Conservation (phyloP, 1,140 invertebrate genomes). For the Dolichoris vasculosae region DNA sequence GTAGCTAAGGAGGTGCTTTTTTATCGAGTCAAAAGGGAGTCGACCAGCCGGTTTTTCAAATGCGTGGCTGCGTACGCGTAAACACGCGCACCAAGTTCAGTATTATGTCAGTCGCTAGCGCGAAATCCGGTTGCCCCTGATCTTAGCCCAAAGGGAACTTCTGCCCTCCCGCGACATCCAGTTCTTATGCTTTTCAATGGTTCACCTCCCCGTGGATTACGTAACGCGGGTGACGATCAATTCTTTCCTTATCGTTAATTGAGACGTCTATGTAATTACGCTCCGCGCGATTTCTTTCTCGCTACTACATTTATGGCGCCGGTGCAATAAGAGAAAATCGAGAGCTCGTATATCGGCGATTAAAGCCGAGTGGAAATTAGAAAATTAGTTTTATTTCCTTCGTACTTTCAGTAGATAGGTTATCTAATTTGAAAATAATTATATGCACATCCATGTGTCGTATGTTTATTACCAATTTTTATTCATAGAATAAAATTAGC, state of each 20-base stretch:
- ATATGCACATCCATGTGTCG: not conserved
- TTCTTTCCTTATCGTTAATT: not conserved
- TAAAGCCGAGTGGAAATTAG: not conserved
- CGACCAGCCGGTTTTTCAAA: constrained; percentile 40
- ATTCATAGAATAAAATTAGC: not conserved
- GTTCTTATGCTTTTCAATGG: not conserved
- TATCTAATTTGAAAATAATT: not conserved
- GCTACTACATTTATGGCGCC: not conserved
- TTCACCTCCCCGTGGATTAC: not conserved
- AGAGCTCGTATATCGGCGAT: not conserved
- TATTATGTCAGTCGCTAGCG: not conserved
- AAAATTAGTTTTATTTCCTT: not conserved
- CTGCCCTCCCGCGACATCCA: not conserved
- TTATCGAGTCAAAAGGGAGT: constrained; percentile 10
- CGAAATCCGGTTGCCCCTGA: constrained; percentile 31
- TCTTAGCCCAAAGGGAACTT: not conserved
- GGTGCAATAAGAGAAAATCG: not conserved
- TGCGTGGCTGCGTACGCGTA: not conserved
- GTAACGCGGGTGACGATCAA: not conserved
- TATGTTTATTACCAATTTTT: not conserved
- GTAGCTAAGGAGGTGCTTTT: constrained; percentile 34
- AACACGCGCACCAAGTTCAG: no score
- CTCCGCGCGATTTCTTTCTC: not conserved
- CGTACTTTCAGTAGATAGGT: not conserved
- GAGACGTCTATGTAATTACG: not conserved